Percentiles rank a stretch among this genome's conserved stretches.
These are phyloP conservation scores for Vulpes ferrilata DNA, from an alignment of 2,113 vertebrate species.

Conservation along the genomic window DNA sequence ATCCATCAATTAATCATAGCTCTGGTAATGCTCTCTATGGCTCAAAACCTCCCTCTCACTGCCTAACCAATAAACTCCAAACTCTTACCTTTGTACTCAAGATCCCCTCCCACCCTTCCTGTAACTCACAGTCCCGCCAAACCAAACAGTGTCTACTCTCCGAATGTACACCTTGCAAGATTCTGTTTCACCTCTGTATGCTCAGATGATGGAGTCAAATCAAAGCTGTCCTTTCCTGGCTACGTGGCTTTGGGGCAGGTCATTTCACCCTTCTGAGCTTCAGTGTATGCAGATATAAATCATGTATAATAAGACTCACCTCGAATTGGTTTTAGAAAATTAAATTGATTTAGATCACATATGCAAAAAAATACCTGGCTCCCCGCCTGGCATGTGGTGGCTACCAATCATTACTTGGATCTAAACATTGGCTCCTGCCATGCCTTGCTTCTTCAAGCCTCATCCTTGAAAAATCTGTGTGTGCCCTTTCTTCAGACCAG, in stretches of 20 bases:
- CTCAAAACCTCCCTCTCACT: not conserved
- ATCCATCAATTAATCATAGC: not conserved
- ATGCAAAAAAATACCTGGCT: constrained; percentile 19
- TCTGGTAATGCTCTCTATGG: not conserved
- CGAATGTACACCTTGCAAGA: not conserved
- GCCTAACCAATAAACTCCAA: not conserved
- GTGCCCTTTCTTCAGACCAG: not conserved
- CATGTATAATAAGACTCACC: not conserved
- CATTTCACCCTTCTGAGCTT: not conserved
- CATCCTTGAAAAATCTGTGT: not conserved
- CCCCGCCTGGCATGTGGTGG: not conserved
- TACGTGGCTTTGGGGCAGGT: not conserved
- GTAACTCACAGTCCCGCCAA: not conserved
- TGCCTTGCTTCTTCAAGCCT: constrained; percentile 23
- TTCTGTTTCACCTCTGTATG: not conserved
- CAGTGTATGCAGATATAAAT: constrained; percentile 34
- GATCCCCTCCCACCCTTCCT: not conserved
- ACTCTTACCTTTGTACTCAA: not conserved
- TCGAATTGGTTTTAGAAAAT: constrained; percentile 50
- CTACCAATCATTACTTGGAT: constrained; percentile 36
- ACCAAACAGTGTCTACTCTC: not conserved
- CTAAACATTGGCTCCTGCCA: constrained; percentile 5
- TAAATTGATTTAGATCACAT: constrained; percentile 23
- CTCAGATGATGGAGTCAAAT: not conserved
- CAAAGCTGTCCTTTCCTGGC: not conserved